phyloP scores from a whole-genome alignment of 1,140 invertebrate genomes.

The Drosophila pachea region DNA sequence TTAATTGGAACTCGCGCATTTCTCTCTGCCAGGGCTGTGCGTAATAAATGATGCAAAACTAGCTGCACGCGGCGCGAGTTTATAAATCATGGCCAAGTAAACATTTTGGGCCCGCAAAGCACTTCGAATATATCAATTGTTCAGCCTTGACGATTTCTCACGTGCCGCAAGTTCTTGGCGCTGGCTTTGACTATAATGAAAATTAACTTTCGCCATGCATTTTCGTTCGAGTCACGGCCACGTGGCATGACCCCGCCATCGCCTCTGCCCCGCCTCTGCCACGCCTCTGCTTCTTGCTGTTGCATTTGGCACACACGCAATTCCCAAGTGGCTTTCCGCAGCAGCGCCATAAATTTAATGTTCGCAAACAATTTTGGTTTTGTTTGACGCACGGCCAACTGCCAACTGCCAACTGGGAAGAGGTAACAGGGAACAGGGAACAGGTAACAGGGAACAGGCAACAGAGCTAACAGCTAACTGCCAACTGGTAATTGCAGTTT shows the following conservation, averaged over 20 bases:
- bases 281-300: constrained; percentile 18
- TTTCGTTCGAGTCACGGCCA: constrained; percentile 25
- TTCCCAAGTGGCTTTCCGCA: constrained; percentile 13
- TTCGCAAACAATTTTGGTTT: constrained; percentile 46
- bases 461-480: constrained; percentile 31
- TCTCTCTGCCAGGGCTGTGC: too few relatives aligned
- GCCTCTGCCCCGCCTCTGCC: too few relatives aligned
- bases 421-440: constrained; percentile 34
- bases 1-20: too few relatives aligned
- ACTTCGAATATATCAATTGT: constrained; percentile 64
- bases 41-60: constrained; percentile 19
- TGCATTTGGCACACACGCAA: constrained; percentile 36
- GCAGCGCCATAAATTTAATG: constrained; percentile 55
- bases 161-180: constrained; percentile 24
- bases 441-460: constrained; percentile 56
- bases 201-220: constrained; percentile 68
- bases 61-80: constrained; percentile 26
- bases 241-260: constrained; percentile 7
- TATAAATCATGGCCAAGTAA: constrained; percentile 61
- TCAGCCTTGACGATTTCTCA: constrained; percentile 48
- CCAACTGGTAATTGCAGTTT: constrained; percentile 71
- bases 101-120: constrained; percentile 46
- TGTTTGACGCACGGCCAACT: constrained; percentile 41
- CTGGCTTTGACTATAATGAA: constrained; percentile 58
- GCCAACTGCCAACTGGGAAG: constrained; percentile 49